Evolutionary conservation across 2,113 vertebrate species (phyloP), one percentile per base, ranked within the genome.

Genomic region (Perca flavescens): DNA sequence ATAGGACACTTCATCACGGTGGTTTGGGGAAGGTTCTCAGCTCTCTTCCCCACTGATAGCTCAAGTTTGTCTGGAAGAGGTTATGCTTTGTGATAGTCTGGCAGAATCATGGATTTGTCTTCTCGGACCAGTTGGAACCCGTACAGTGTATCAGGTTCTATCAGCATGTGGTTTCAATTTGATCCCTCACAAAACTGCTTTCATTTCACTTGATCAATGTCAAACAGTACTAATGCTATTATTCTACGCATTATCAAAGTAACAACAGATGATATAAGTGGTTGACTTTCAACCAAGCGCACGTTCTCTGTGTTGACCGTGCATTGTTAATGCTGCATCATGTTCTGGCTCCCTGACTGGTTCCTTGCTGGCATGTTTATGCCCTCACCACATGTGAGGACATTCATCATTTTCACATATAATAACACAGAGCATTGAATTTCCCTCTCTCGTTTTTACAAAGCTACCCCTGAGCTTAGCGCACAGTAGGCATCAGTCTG

Each of bases 111-210:
- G 66, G 34, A 87, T 85, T 65, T 77, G 82, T 88, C 75, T 91
- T 77, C 60, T 64, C 21, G 2, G 85, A 88, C 72, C 79, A 54
- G 72, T 84, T 86, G 83, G 91, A 82, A 43, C 46, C 5, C 43
- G n/a, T 84, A 62, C 79, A 77, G 72, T 87, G 85, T 85, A 88
- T 93, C 77, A 53, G 57, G 73, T 89, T 94, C 70, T 65, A 15
- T 34, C 86, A 83, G 82, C 94, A 95, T 91, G 85, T 95, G 93
- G 86, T 92, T 95, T 91, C 52, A 92, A 93, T 93, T 91, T 80
- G 84, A 87, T 87, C 72, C 76, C 83, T 76, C 77, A 7, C 66
- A 75, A 85, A 80, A 78, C 73, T 75, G 71, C 88, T 81, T 83
- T 91, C 84, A 83, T 93, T 91, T 86, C 67, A 86, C 87, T 86